These are phyloP conservation scores for Aproaerema taeniolella DNA, from an alignment of 2,888 invertebrate species.

Conservation along the genomic window DNA sequence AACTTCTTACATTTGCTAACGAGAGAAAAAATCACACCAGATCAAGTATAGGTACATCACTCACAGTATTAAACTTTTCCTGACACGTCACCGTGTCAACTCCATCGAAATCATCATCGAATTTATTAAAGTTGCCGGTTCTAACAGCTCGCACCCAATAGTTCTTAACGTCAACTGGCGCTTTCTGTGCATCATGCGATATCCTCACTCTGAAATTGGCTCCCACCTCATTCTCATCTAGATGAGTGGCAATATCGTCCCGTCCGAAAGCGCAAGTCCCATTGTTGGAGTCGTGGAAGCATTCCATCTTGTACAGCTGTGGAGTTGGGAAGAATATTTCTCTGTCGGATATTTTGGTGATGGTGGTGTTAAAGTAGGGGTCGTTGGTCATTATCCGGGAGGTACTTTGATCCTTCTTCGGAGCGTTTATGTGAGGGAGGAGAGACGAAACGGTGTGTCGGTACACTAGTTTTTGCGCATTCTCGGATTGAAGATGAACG, in stretches of 20 bases:
- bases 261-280: slow-evolving; percentile 48
- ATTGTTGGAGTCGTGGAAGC: slow-evolving; percentile 50
- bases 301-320: slow-evolving; percentile 62
- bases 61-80: too few relatives aligned
- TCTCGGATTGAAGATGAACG: slow-evolving; percentile 59
- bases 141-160: slow-evolving; percentile 55
- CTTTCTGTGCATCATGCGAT: slow-evolving; percentile 39
- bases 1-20: too few relatives aligned
- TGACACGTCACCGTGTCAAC: slow-evolving; percentile 46
- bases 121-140: slow-evolving; percentile 34
- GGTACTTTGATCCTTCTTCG: slow-evolving; percentile 68
- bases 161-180: slow-evolving; percentile 38
- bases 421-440: slow-evolving; percentile 36
- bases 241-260: slow-evolving; percentile 44
- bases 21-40: too few relatives aligned
- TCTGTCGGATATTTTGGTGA: slow-evolving; percentile 73
- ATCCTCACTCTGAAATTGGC: slow-evolving; percentile 44
- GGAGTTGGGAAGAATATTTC: slow-evolving; percentile 80
- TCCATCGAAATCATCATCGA: slow-evolving; percentile 41
- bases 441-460: slow-evolving; percentile 57
- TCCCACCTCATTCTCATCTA: slow-evolving; percentile 35
- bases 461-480: slow-evolving; percentile 53
- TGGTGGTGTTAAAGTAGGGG: slow-evolving; percentile 73
- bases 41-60: too few relatives aligned
- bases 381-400: slow-evolving; percentile 75